A percentile compares a stretch with the other conserved stretches of the same genome.
phyloP scores from a whole-genome alignment of 2,888 invertebrate species.

The Stenoptilia bipunctidactyla region DNA sequence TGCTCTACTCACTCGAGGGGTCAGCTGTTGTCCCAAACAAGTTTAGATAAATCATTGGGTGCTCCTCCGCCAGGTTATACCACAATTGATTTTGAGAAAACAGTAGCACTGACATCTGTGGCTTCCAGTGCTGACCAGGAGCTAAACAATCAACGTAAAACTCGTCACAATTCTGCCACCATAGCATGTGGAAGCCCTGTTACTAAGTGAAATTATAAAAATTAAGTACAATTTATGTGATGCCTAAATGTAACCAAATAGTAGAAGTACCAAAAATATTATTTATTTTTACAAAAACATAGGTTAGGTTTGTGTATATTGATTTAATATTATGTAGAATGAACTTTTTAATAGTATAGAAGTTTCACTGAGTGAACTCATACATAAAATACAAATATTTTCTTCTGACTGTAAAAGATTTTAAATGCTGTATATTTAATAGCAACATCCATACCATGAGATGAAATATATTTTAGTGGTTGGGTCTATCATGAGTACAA shows the following conservation, averaged over 20 bases:
- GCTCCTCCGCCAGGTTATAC: slow-evolving; percentile 76
- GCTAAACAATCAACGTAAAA: slow-evolving; percentile 81
- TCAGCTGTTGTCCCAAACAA: slow-evolving; percentile 42
- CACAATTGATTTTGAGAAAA: slow-evolving; percentile 94
- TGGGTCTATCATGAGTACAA: too few species aligned
- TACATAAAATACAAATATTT: too few species aligned
- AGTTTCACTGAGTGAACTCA: too few species aligned
- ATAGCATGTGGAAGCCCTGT: slow-evolving; percentile 57
- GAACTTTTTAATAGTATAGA: too few species aligned
- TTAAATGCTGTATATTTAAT: too few species aligned
- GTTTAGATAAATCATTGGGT: slow-evolving; percentile 35
- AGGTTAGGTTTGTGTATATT: too few species aligned
- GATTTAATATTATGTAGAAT: too few species aligned
- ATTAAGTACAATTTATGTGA: neutral
- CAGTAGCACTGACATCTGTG: slow-evolving; percentile 88
- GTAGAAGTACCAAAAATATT: neutral
- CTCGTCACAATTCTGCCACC: slow-evolving; percentile 84
- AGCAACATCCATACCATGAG: too few species aligned
- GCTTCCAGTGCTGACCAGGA: slow-evolving; percentile 78
- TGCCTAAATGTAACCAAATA: neutral
- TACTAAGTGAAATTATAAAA: neutral
- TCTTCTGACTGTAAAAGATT: too few species aligned
- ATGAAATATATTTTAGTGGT: too few species aligned
- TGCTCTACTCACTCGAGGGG: slow-evolving; percentile 35
- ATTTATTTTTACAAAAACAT: too few species aligned